phyloP scores from a whole-genome alignment of 2,888 invertebrate genomes.

The Polydrusus cervinus region DNA sequence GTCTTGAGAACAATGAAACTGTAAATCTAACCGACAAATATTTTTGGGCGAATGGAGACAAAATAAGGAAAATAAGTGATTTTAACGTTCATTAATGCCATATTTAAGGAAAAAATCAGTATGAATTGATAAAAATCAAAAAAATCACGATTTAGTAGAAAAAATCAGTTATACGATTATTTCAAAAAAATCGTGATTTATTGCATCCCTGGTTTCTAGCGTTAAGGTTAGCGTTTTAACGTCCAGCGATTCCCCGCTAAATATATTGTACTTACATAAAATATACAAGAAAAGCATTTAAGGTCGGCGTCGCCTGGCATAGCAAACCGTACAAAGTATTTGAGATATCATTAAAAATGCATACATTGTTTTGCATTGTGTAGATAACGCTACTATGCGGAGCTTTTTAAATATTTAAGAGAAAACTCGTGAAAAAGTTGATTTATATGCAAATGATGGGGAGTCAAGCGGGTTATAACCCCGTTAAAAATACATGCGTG shows the following conservation, averaged over 20 bases:
- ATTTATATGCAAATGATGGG: slow-evolving; percentile 51
- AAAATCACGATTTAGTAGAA: too few species aligned
- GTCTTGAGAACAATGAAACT: too few species aligned
- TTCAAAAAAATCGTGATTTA: too few species aligned
- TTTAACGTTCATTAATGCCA: too few species aligned
- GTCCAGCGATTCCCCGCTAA: not conserved
- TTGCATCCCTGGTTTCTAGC: not conserved
- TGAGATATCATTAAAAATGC: slow-evolving; percentile 52
- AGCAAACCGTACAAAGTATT: slow-evolving; percentile 48
- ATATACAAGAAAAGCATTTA: slow-evolving; percentile 52
- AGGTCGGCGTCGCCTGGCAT: slow-evolving; percentile 43
- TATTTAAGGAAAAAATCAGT: too few species aligned
- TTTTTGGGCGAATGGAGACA: too few species aligned
- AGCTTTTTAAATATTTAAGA: slow-evolving; percentile 49
- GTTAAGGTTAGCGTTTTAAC: slow-evolving; percentile 8
- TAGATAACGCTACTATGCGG: slow-evolving; percentile 35
- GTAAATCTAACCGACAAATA: too few species aligned
- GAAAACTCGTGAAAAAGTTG: slow-evolving; percentile 48
- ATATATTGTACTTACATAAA: slow-evolving; percentile 30
- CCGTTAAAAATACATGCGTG: slow-evolving; percentile 9
- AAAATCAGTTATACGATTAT: too few species aligned
- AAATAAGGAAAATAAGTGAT: too few species aligned
- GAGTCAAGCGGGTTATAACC: not conserved
- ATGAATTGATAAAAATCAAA: too few species aligned
- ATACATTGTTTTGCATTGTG: slow-evolving; percentile 53